These are phyloP conservation scores for Zaprionus inermis DNA, from an alignment of 1,140 invertebrate genomes.

Conservation along the genomic window DNA sequence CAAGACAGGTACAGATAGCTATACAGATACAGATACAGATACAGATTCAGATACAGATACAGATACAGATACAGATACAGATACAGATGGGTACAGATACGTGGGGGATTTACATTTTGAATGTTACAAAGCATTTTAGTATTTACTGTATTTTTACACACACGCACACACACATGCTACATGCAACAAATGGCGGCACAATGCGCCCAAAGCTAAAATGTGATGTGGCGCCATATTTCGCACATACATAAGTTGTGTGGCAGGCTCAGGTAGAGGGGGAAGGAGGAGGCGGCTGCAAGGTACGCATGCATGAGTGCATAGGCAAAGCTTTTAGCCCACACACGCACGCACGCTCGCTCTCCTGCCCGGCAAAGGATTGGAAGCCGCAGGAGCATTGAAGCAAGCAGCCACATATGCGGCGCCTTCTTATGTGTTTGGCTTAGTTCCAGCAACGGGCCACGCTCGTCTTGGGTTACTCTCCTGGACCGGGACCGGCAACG, in stretches of 20 bases:
- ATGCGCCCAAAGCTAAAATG: conserved; percentile 52
- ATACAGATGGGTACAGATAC: not conserved
- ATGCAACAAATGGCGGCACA: conserved; percentile 32
- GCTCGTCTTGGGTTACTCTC: not conserved
- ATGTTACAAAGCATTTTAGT: conserved; percentile 29
- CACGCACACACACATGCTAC: conserved; percentile 11
- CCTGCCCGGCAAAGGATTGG: conserved; percentile 32
- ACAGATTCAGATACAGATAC: not conserved
- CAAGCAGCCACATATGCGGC: conserved; percentile 38
- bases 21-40: not conserved
- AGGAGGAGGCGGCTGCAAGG: conserved; percentile 57
- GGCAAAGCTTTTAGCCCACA: conserved; percentile 71
- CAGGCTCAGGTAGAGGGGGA: conserved; percentile 36
- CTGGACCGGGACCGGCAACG: not conserved
- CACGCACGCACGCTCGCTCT: conserved; percentile 40
- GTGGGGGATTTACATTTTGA: not conserved
- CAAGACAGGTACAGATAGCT: conserved; percentile 27
- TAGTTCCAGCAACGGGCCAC: conserved; percentile 27
- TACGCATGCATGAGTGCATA: conserved; percentile 79
- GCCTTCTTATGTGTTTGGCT: conserved; percentile 52
- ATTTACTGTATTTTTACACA: not conserved
- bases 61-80: not conserved
- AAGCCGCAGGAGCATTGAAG: conserved; percentile 42
- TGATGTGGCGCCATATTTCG: conserved; percentile 71
- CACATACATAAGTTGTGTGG: conserved; percentile 79